Base-by-base conservation (phyloP, 1,140 invertebrate species). In the Pseudoatta argentina region DNA sequence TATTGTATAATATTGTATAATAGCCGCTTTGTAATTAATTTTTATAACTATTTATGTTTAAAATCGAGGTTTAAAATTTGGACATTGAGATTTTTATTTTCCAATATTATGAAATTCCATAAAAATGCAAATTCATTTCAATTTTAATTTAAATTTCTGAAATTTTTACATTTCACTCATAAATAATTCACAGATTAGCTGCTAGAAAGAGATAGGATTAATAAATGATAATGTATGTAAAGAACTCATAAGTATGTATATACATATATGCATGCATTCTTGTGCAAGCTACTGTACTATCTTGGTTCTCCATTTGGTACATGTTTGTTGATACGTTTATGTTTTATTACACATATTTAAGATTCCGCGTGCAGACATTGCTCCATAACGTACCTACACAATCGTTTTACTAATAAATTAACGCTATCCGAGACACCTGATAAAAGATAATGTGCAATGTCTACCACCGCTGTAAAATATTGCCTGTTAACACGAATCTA, bases 401-500 rank as follows among this genome's bases (percentile, higher is more conserved):
- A 92, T 92, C 89, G 86, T 91, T 92, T 92, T 69, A 87, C 85
- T 89, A 88, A 89, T 90, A 91, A 92, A 87, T 77, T 83, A 82
- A 78, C 69, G 63, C 75, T 89, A 82, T 82, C 24, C 79, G 69
- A 85, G 61, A 89, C 87, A 87, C 88, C 69, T 64, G 89, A 90
- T 88, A 88, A 64, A 27, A 88, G 88, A 90, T 90, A 89, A 83
- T 69, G 89, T 21, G 34, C 53, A 7, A 12, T 55, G 72, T 85
- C 30, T 87, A 55, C 75, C 27, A 34, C n/a, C 27, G 24, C 14
- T 21, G 21, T 91, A 64, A 91, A 87, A 87, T 85, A 91, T 61
- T 91, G 87, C 71, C 51, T 61, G 48, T 81, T 85, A 87, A 79
- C 88, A 91, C 90, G 91, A 90, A 83, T 87, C 64, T 39, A 63